Percentiles rank a stretch among this genome's conserved stretches.
Evolutionary conservation across 2,888 invertebrate genomes (phyloP).

Genomic region (Tipula lateralis): DNA sequence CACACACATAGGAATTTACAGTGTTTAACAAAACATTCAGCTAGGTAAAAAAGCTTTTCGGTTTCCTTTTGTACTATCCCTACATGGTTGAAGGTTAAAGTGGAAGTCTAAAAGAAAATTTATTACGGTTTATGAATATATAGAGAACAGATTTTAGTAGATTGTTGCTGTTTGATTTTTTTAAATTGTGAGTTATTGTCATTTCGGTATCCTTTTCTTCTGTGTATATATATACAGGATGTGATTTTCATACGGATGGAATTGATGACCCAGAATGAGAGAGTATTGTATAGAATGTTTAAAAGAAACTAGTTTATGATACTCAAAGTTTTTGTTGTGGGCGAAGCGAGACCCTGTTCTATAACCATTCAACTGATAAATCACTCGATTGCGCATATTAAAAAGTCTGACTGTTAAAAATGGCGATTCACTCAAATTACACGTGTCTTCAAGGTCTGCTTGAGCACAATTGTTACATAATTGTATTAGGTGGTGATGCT

Average conservation of each 20-base stretch:
- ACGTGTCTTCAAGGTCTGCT: too few relatives aligned
- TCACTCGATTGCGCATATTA: too few relatives aligned
- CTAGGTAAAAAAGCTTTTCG: neutral
- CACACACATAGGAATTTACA: neutral
- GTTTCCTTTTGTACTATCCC: neutral
- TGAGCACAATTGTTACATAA: too few relatives aligned
- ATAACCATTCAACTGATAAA: too few relatives aligned
- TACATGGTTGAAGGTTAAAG: neutral
- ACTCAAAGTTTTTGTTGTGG: too few relatives aligned
- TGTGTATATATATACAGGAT: neutral
- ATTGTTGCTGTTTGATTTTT: neutral
- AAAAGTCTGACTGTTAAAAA: too few relatives aligned
- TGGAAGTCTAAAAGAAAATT: neutral
- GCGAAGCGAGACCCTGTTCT: too few relatives aligned
- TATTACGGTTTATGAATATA: slow-evolving; percentile 21
- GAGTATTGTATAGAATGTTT: too few relatives aligned
- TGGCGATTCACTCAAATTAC: too few relatives aligned
- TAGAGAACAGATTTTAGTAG: neutral
- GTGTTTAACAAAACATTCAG: neutral
- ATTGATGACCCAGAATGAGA: neutral
- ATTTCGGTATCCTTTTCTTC: neutral
- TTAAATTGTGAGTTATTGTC: neutral
- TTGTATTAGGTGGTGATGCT: too few relatives aligned
- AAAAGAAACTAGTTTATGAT: too few relatives aligned
- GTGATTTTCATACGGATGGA: neutral